A percentile compares a stretch with the other conserved stretches of the same genome.
Evolutionary conservation across 2,888 invertebrate genomes (phyloP).

Genomic region (Ditylenchus weischeri): DNA sequence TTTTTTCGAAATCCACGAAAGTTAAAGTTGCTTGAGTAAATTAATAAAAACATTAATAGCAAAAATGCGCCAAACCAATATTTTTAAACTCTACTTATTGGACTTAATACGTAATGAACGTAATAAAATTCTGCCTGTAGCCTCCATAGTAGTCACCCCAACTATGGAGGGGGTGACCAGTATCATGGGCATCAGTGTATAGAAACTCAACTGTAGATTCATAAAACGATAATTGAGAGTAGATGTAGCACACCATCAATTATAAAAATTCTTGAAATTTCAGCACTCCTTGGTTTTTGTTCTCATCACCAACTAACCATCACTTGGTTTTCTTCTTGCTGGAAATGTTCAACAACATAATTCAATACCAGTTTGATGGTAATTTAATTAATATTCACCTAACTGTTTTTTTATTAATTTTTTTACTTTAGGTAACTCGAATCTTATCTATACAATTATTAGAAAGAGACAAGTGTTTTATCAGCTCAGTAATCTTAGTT

Average conservation of each 20-base stretch:
- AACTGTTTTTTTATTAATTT: neutral
- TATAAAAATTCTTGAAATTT: conserved; percentile 59
- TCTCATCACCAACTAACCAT: conserved; percentile 91
- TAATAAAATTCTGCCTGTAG: no score
- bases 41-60: no score
- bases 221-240: no score
- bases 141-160: no score
- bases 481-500: conserved; percentile 89
- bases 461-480: conserved; percentile 97
- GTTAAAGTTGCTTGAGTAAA: no score
- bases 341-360: conserved; percentile 99
- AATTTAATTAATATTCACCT: conserved; percentile 40
- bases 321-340: conserved; percentile 95
- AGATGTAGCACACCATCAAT: conserved; percentile 67
- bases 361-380: conserved; percentile 98
- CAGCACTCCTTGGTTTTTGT: conserved; percentile 97
- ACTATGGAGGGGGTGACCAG: no score
- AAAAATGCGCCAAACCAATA: no score
- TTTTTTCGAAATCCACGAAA: no score
- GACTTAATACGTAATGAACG: no score
- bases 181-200: no score
- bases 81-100: no score
- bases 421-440: conserved; percentile 78
- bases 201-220: no score
- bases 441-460: conserved; percentile 96